Evolutionary conservation across 2,113 vertebrate species (phyloP).

Genomic region (Notarius lentiginosus): DNA sequence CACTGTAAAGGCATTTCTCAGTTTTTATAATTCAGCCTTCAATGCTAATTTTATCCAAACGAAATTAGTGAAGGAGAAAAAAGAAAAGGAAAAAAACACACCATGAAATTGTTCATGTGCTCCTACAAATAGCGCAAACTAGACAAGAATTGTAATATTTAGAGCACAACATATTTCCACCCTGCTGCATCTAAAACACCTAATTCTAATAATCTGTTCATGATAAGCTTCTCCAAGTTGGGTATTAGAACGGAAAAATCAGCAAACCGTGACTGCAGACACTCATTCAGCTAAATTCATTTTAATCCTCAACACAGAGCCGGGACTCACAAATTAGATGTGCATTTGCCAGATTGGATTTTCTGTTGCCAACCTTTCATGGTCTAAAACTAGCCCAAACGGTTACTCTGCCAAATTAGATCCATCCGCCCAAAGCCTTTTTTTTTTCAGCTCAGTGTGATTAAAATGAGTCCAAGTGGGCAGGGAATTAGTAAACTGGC

Average conservation of each 20-base stretch:
- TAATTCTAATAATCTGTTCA: neutral
- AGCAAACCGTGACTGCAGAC: slow-evolving; percentile 4
- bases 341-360: slow-evolving; percentile 25
- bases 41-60: neutral
- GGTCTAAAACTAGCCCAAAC: slow-evolving; percentile 15
- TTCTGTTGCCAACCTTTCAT: slow-evolving; percentile 15
- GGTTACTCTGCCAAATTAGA: slow-evolving; percentile 26
- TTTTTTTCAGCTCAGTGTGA: neutral
- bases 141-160: neutral
- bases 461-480: slow-evolving; percentile 11
- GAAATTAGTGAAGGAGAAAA: neutral
- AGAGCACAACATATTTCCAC: neutral
- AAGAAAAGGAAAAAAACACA: neutral
- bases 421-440: slow-evolving; percentile 11
- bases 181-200: neutral
- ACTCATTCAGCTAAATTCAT: slow-evolving; percentile 35
- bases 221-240: neutral
- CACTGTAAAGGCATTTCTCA: neutral
- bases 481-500: slow-evolving; percentile 1
- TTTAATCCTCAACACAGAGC: slow-evolving; percentile 4
- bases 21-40: neutral
- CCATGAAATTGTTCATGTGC: neutral
- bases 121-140: neutral
- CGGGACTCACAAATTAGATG: slow-evolving; percentile 9
- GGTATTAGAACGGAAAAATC: neutral